Conservation (phyloP, 2,888 invertebrate genomes). For the Ophion obscuratus region DNA sequence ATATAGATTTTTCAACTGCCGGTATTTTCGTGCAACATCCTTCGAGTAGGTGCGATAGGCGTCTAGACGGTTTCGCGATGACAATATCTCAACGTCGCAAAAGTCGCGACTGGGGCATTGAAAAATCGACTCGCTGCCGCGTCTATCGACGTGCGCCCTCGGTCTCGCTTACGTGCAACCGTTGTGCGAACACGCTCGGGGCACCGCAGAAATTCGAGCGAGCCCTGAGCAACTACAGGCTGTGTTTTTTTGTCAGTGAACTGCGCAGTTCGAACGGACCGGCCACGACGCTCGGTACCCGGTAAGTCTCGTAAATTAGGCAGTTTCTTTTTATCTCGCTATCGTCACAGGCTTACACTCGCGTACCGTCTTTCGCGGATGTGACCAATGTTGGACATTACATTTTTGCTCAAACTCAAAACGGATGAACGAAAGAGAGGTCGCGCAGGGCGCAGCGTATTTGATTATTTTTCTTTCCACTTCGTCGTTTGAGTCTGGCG, state of each 20-base stretch:
- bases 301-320: conserved; percentile 76
- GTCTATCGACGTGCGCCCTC: conserved; percentile 13
- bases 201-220: conserved; percentile 71
- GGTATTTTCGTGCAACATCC: too few species aligned
- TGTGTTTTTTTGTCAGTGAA: conserved; percentile 73
- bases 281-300: conserved; percentile 77
- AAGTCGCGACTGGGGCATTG: background rate
- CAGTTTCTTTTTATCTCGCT: conserved; percentile 47
- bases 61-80: background rate
- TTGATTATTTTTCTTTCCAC: conserved; percentile 2
- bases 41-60: too few species aligned
- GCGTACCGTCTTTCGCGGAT: background rate
- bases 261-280: conserved; percentile 81
- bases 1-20: too few species aligned
- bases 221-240: conserved; percentile 75
- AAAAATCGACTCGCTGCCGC: background rate
- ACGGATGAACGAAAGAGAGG: background rate
- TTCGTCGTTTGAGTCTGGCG: background rate
- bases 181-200: conserved; percentile 62
- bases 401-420: background rate
- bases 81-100: background rate
- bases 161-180: background rate
- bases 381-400: background rate
- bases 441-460: background rate
- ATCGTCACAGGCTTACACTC: background rate